Evolutionary conservation across 2,113 vertebrate genomes (phyloP), one percentile per base, ranked within the genome.

Genomic region (Microtus oregoni): DNA sequence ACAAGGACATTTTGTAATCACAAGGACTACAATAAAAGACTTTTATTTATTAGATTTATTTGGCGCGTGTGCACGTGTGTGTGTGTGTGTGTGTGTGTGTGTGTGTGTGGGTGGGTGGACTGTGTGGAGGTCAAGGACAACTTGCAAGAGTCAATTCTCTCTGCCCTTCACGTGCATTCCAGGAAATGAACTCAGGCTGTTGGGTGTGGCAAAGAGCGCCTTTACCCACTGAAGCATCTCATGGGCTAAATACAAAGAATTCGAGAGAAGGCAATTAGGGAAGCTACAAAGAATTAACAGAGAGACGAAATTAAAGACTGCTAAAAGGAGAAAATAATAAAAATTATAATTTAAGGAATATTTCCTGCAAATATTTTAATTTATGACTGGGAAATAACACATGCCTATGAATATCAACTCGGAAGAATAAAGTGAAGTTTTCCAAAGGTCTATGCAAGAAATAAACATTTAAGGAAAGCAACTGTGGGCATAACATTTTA

Each of bases 401-500:
- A 73, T 2, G 90, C 17, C 22, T 58, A 79, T 67, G 32, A 92
- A 28, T 79, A 83, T 55, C 82, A 92, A 88, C 55, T 44, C 72
- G 94, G 47, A 73, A 14, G 55, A 73, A 14, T 55, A 91, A 50
- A 11, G 89, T 55, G 14, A 90, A 50, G 61, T 52, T 87, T 96
- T 94, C 89, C 44, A 85, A 94, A 32, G 70, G 10, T 91, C 92
- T 72, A 92, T 77, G 50, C 10, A 0, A 52, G 32, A 94, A 90
- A 20, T 86, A 95, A 94, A 91, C 76, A 77, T 2, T 93, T 38
- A 82, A 94, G 50, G 17, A 73, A 94, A 81, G 32, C 88, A 90
- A 94, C 58, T 70, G 47, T 61, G 50, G 86, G n/a, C 72, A 72
- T 83, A 78, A 12, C 81, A 35, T 38, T 58, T 85, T 91, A 68